Evolutionary conservation across 2,888 invertebrate species (phyloP).

Genomic region (Aleiodes leptofemur): DNA sequence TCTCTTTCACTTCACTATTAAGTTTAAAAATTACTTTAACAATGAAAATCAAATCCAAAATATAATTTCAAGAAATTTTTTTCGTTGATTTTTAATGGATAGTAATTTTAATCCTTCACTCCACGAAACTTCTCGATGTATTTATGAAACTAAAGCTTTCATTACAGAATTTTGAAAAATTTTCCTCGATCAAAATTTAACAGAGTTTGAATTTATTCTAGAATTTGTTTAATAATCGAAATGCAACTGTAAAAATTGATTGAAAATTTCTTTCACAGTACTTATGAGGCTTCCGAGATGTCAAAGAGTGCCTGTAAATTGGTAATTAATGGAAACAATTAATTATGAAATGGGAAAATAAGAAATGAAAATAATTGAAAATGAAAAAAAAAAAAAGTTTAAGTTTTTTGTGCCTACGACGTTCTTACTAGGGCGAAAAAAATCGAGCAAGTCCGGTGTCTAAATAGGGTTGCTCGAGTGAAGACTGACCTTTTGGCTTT

Average conservation of each 20-base stretch:
- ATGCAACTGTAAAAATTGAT: constrained; percentile 7
- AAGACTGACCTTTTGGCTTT: constrained; percentile 63
- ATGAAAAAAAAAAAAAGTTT: constrained; percentile 41
- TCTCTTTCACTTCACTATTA: too few species aligned
- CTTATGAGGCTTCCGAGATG: constrained; percentile 48
- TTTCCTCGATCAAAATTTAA: too few species aligned
- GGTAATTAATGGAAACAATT: constrained; percentile 32
- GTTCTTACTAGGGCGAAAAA: constrained; percentile 48
- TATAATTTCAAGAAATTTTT: too few species aligned
- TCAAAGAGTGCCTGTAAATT: constrained; percentile 26
- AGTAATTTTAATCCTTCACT: too few species aligned
- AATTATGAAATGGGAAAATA: constrained; percentile 29
- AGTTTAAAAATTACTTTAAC: too few species aligned
- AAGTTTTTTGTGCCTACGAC: constrained; percentile 51
- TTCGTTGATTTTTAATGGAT: too few species aligned
- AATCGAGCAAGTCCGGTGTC: constrained; percentile 55
- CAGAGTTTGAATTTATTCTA: not conserved
- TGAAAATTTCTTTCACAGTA: constrained; percentile 31
- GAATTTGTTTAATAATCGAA: not conserved
- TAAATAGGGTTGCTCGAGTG: constrained; percentile 54
- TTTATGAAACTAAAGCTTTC: too few species aligned
- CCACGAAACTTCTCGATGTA: too few species aligned
- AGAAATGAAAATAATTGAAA: constrained; percentile 35
- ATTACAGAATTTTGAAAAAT: too few species aligned
- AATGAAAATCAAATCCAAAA: too few species aligned